Evolutionary conservation across 1,140 invertebrate genomes (phyloP), one percentile per base, ranked within the genome.

Genomic region (Panagrolaimus sp.): DNA sequence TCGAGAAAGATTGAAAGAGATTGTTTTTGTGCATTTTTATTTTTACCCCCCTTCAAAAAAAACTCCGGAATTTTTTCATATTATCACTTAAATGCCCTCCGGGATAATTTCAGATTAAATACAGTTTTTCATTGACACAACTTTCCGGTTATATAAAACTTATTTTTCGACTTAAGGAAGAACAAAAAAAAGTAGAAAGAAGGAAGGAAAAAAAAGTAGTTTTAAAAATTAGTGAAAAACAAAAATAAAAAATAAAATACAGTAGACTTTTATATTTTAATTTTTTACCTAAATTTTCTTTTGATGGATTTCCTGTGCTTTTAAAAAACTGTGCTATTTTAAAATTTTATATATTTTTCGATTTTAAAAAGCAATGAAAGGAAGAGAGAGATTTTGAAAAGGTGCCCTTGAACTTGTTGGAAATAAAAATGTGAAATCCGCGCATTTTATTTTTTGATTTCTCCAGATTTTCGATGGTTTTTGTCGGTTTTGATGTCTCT

Each of bases 381-480:
- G n/a, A n/a, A n/a, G n/a, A n/a, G n/a, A 38, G 7, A 38, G 32
- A 38, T 38, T 38, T n/a, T n/a, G n/a, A 7, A 38, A 58, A 58
- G 17, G 52, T 58, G 52, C 52, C 52, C 52, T 58, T 58, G 52
- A 58, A 58, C 52, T 58, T 58, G 52, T 26, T 58, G 52, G 52
- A 26, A 58, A 52, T 21, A 52, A 21, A 26, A 28, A 28, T 58
- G 52, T 58, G 52, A 58, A 58, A 58, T 58, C 52, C 52, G 52
- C 52, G 52, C 52, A 28, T 58, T 21, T 58, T 15, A 4, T 24
- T 15, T 48, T 24, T 15, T 15, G 47, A 24, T 48, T 15, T 48
- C 47, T 15, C 15, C 15, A 24, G 47, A n/a, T 15, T 15, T 15
- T 15, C 15, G 10, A 24, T 15, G 47, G 47, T 12, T 21, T 12